Conservation (phyloP, 2,888 invertebrate genomes). For the Acanthosepion pharaonis region DNA sequence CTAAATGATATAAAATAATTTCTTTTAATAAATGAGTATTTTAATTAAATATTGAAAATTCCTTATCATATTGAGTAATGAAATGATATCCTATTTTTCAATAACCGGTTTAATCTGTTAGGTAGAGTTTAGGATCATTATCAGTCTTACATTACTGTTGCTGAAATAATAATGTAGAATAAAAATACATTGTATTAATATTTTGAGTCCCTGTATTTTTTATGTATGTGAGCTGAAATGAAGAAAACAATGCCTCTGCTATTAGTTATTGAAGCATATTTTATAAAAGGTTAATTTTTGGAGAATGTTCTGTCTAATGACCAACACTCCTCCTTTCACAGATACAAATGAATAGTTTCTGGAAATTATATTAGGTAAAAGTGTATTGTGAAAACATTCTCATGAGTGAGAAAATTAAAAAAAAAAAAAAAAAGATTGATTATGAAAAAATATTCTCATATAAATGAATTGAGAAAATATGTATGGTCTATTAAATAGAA, state of each 20-base stretch:
- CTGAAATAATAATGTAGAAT: background rate
- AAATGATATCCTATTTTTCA: background rate
- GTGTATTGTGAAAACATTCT: slow-evolving; percentile 23
- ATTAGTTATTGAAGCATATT: background rate
- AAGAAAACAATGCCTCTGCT: background rate
- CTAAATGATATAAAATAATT: too few relatives aligned
- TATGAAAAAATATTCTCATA: background rate
- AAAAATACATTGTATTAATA: background rate
- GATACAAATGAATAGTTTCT: background rate
- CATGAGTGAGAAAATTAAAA: background rate
- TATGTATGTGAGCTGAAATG: background rate
- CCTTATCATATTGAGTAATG: background rate
- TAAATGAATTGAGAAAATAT: background rate
- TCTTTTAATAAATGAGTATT: background rate
- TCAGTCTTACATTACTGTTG: background rate
- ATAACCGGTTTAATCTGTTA: background rate
- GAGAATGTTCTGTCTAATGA: background rate
- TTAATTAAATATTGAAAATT: background rate
- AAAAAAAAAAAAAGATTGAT: background rate
- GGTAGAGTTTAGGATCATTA: background rate
- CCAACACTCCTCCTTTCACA: background rate
- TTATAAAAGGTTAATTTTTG: background rate
- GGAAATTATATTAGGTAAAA: background rate
- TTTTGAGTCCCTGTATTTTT: background rate
- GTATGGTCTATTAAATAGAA: background rate